Evolutionary conservation across 64 coral and sea anemone genomes (phyloP).

Genomic region (Astreopora myriophthalma): DNA sequence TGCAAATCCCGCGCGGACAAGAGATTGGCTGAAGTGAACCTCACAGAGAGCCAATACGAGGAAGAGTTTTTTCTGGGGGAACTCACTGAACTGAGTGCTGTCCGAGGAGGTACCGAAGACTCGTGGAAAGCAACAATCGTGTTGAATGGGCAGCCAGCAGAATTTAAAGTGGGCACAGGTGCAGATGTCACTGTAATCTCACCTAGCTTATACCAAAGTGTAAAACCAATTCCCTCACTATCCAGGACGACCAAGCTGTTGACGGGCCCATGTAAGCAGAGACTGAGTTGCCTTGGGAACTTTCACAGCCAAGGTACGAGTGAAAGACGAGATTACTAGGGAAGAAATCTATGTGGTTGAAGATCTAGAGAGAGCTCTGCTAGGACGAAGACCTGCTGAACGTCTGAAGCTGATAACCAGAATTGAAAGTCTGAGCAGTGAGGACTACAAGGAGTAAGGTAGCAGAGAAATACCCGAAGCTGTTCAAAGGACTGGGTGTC

Average conservation of each 20-base stretch:
- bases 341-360: constrained; percentile 38
- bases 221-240: not conserved
- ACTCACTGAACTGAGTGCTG: not conserved
- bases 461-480: constrained; percentile 43
- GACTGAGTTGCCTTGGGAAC: too few relatives aligned
- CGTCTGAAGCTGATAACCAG: constrained; percentile 36
- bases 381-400: constrained; percentile 33
- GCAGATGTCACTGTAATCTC: not conserved
- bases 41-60: not conserved
- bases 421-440: not conserved
- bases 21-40: too few relatives aligned
- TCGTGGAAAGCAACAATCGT: not conserved
- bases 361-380: constrained; percentile 25
- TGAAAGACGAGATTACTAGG: not conserved
- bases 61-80: not conserved
- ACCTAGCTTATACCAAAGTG: not conserved
- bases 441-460: constrained; percentile 7
- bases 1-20: too few relatives aligned
- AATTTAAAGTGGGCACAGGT: not conserved
- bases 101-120: not conserved
- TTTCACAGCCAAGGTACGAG: not conserved
- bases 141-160: not conserved
- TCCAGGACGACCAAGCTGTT: too few relatives aligned
- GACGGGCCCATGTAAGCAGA: too few relatives aligned
- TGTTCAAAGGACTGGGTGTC: constrained; percentile 51